Evolutionary conservation across 2,797 vertebrate genomes (phyloP).

Genomic region (Aphelocoma californica): DNA sequence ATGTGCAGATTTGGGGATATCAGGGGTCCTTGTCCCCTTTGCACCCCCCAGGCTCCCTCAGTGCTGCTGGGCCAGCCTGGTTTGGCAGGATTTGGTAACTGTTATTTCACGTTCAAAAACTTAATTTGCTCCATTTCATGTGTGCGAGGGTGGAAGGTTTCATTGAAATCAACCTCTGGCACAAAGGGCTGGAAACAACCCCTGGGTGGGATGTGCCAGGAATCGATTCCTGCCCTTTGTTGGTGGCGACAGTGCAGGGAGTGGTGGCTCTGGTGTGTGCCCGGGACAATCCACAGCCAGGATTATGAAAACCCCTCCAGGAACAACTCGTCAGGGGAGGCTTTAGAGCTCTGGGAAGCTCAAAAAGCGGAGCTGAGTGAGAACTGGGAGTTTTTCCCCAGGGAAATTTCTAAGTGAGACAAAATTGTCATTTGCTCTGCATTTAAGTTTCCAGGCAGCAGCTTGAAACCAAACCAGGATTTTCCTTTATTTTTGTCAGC

Average conservation of each 20-base stretch:
- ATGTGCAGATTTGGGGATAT: neutral
- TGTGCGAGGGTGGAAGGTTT: neutral
- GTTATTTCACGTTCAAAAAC: neutral
- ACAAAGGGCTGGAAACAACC: neutral
- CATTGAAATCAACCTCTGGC: neutral
- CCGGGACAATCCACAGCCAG: neutral
- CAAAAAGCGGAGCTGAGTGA: neutral
- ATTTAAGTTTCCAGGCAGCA: slow-evolving; percentile 19
- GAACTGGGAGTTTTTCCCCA: neutral
- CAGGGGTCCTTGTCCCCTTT: neutral
- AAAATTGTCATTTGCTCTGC: neutral
- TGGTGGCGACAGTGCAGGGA: neutral
- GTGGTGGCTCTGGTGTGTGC: neutral
- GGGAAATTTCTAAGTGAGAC: slow-evolving; percentile 18
- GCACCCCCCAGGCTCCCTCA: neutral
- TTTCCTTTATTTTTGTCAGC: neutral
- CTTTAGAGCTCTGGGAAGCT: neutral
- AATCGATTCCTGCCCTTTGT: neutral
- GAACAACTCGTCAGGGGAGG: neutral
- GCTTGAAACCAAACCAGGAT: neutral
- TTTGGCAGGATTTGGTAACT: neutral
- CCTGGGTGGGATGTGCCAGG: neutral
- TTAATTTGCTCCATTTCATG: neutral
- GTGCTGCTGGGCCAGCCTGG: neutral
- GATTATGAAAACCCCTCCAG: neutral